Conservation (phyloP, 2,888 invertebrate species). For the Yponomeuta malinellus region DNA sequence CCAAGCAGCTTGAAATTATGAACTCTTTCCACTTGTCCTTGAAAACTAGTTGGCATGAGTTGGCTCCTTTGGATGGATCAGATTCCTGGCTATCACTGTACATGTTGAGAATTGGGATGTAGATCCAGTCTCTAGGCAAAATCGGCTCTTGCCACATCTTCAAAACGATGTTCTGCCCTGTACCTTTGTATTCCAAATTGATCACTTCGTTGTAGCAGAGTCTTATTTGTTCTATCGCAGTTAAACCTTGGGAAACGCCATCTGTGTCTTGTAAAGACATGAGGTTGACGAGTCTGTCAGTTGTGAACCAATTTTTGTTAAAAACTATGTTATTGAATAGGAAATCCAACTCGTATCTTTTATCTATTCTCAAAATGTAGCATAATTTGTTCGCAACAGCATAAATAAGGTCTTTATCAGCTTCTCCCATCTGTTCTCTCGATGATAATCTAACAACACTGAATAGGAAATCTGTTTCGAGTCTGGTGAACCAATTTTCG, state of each 20-base stretch:
- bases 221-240: constrained; percentile 55
- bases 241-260: constrained; percentile 52
- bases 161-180: constrained; percentile 54
- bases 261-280: constrained; percentile 62
- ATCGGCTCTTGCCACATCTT: constrained; percentile 78
- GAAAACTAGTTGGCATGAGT: constrained; percentile 42
- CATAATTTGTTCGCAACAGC: constrained; percentile 77
- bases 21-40: constrained; percentile 55
- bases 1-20: constrained; percentile 69
- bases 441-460: constrained; percentile 63
- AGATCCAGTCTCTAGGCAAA: constrained; percentile 88
- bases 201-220: constrained; percentile 59
- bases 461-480: constrained; percentile 75
- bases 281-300: constrained; percentile 71
- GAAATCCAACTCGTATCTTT: constrained; percentile 72
- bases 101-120: constrained; percentile 79
- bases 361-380: constrained; percentile 76
- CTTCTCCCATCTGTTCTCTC: constrained; percentile 47
- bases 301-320: constrained; percentile 75
- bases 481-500: constrained; percentile 78
- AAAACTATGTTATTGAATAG: constrained; percentile 78
- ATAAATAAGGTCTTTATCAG: constrained; percentile 69
- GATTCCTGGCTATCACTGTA: constrained; percentile 71
- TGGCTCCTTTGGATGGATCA: constrained; percentile 22
- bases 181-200: constrained; percentile 44